These are phyloP conservation scores for Epirrhoe alternata DNA, from an alignment of 2,888 invertebrate species.

Conservation along the genomic window DNA sequence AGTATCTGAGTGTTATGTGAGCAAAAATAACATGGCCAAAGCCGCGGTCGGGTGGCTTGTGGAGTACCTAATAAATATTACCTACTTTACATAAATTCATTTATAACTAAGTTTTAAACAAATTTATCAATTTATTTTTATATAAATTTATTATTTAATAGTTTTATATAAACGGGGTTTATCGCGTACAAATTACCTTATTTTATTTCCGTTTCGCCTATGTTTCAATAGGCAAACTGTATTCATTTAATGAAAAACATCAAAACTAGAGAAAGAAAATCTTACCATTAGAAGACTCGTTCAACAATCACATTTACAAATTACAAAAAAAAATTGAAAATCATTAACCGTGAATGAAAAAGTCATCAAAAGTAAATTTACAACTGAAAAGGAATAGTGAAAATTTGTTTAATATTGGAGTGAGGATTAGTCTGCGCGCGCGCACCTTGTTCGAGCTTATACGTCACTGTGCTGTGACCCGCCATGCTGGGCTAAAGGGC, in stretches of 20 bases:
- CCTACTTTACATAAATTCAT: no score
- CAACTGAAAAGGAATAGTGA: not conserved
- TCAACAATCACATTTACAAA: not conserved
- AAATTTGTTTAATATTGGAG: not conserved
- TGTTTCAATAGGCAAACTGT: no score
- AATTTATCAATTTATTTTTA: no score
- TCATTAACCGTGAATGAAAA: not conserved
- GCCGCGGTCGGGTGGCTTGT: no score
- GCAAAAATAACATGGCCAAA: no score
- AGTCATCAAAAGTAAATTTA: not conserved
- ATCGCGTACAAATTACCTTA: no score
- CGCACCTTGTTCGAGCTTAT: constrained; percentile 14
- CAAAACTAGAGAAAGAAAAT: not conserved
- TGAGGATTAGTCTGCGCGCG: constrained; percentile 15
- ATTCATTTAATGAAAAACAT: not conserved
- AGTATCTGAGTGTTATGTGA: no score
- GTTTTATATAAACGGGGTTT: no score
- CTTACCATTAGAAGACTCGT: not conserved
- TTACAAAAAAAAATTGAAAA: not conserved
- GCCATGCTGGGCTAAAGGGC: constrained; percentile 14
- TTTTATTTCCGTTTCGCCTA: no score
- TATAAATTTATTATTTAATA: no score
- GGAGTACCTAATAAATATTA: no score
- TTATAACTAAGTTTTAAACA: no score
- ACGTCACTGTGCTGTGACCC: constrained; percentile 35